phyloP scores from a whole-genome alignment of 2,797 vertebrate genomes.

The Calcarius lapponicus region DNA sequence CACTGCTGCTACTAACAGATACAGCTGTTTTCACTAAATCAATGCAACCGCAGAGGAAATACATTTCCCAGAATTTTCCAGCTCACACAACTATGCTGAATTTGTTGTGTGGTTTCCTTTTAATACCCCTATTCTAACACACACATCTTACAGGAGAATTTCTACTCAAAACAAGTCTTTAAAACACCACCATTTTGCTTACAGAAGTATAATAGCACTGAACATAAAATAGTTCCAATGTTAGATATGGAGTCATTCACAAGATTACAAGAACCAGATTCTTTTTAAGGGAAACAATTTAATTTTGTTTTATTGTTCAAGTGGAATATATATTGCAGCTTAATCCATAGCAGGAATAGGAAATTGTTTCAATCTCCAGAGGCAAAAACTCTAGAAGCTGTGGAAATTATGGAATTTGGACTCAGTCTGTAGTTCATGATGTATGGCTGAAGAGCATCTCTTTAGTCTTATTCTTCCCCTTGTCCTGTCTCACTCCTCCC shows the following conservation, averaged over 20 bases:
- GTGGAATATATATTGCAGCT: neutral
- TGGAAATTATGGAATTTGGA: neutral
- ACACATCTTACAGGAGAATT: neutral
- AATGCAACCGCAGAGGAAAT: neutral
- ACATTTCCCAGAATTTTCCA: constrained; percentile 5
- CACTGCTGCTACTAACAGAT: neutral
- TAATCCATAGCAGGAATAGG: neutral
- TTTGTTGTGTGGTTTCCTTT: neutral
- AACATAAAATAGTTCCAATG: neutral
- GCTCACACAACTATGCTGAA: neutral
- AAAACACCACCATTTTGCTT: neutral
- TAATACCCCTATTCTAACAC: neutral
- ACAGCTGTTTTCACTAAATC: constrained; percentile 32
- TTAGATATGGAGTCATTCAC: neutral
- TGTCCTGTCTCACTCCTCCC: neutral
- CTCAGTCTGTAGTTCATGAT: neutral
- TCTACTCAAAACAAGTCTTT: neutral
- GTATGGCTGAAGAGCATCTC: neutral
- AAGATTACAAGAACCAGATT: neutral
- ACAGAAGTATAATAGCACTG: neutral
- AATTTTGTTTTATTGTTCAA: neutral
- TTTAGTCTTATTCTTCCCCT: neutral
- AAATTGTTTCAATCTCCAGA: neutral
- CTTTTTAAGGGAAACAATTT: neutral
- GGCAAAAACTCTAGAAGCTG: neutral